Conservation (phyloP, 1,140 invertebrate species). For the Cecropterus lyciades region DNA sequence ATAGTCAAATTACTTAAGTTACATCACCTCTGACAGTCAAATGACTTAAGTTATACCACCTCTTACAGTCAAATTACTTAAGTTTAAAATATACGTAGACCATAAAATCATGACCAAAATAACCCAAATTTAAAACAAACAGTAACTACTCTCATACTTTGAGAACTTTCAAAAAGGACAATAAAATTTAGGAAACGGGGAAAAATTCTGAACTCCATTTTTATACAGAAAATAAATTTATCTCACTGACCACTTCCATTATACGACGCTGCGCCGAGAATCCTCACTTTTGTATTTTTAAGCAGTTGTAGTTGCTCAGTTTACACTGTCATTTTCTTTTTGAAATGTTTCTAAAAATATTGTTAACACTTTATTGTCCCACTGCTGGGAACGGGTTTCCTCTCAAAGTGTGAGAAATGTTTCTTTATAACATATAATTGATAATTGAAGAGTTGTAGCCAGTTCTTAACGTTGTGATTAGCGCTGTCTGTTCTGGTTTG, state of each 20-base stretch:
- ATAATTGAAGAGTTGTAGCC: too few species aligned
- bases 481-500: too few species aligned
- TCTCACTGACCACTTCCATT: constrained; percentile 24
- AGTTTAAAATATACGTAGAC: too few species aligned
- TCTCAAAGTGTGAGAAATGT: too few species aligned
- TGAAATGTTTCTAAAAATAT: background rate
- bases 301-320: constrained; percentile 19
- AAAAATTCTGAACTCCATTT: constrained; percentile 24
- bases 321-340: constrained; percentile 12
- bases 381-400: too few species aligned
- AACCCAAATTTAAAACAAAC: background rate
- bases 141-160: background rate
- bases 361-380: background rate
- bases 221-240: constrained; percentile 27
- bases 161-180: constrained; percentile 23
- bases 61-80: too few species aligned
- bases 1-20: too few species aligned
- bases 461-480: too few species aligned
- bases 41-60: too few species aligned
- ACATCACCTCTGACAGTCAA: too few species aligned
- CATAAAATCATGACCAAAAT: too few species aligned
- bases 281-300: constrained; percentile 23
- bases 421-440: too few species aligned
- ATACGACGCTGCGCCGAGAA: constrained; percentile 1
- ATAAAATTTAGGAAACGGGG: constrained; percentile 6